These are phyloP conservation scores for Agapornis roseicollis DNA, from an alignment of 2,113 vertebrate species.

Conservation along the genomic window DNA sequence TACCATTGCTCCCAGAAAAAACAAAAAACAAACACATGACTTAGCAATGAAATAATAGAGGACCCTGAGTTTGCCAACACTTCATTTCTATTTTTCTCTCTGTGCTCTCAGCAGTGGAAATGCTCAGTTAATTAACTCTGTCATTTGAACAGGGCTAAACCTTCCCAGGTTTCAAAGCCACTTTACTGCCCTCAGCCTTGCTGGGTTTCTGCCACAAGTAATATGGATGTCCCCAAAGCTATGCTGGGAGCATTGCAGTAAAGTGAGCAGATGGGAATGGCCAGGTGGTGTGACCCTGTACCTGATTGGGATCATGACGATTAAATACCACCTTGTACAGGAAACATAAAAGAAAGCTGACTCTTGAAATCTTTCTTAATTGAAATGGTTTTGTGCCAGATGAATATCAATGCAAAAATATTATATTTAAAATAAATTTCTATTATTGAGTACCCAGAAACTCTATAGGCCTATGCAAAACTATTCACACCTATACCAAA, in stretches of 20 bases:
- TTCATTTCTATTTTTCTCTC: neutral
- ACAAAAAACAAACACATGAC: neutral
- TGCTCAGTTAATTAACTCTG: neutral
- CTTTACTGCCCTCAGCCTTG: neutral
- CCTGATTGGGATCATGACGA: neutral
- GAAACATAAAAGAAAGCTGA: neutral
- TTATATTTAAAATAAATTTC: neutral
- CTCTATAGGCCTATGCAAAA: accelerated
- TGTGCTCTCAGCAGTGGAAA: neutral
- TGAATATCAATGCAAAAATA: neutral
- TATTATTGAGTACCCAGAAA: neutral
- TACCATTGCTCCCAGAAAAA: neutral
- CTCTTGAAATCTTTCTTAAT: neutral
- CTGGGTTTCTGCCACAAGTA: neutral
- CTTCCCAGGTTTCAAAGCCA: neutral
- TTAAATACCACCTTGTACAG: neutral
- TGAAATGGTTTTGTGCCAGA: neutral
- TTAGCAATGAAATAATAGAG: neutral
- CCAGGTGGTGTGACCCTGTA: neutral
- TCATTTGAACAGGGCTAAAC: neutral
- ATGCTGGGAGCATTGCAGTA: neutral
- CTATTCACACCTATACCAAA: accelerated
- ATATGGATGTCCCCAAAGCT: neutral
- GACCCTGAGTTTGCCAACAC: neutral
- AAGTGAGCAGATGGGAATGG: neutral